Percentiles rank a stretch among this genome's conserved stretches.
These are phyloP conservation scores for Pterocles gutturalis DNA, from an alignment of 2,113 vertebrate species.

Conservation along the genomic window DNA sequence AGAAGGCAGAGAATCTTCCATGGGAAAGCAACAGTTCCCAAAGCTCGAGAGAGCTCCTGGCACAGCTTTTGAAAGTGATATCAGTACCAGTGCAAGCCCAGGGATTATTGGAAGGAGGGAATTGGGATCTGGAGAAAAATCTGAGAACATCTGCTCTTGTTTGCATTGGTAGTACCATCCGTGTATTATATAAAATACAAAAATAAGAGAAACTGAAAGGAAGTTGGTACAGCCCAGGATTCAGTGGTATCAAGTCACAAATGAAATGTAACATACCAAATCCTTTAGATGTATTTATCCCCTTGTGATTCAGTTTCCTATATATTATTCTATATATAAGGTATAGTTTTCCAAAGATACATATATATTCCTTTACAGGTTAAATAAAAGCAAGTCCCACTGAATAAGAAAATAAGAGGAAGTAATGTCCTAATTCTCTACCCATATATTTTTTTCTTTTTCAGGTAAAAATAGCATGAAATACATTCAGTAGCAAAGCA, in stretches of 20 bases:
- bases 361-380: slow-evolving; percentile 64
- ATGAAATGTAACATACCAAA: slow-evolving; percentile 51
- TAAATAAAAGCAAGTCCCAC: slow-evolving; percentile 70
- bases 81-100: neutral
- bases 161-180: slow-evolving; percentile 39
- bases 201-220: slow-evolving; percentile 72
- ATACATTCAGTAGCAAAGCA: slow-evolving; percentile 49
- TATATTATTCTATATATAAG: slow-evolving; percentile 69
- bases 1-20: neutral
- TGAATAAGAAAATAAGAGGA: slow-evolving; percentile 65
- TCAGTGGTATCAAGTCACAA: slow-evolving; percentile 47
- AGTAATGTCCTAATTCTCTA: slow-evolving; percentile 52
- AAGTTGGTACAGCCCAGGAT: slow-evolving; percentile 71
- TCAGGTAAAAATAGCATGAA: slow-evolving; percentile 58
- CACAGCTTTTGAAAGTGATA: neutral
- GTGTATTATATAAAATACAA: slow-evolving; percentile 70
- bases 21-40: neutral
- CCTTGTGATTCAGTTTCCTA: slow-evolving; percentile 52
- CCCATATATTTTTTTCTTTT: slow-evolving; percentile 16
- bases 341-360: slow-evolving; percentile 68
- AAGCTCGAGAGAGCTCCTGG: neutral
- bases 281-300: slow-evolving; percentile 61
- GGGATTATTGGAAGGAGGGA: neutral
- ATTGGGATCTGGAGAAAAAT: neutral
- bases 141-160: slow-evolving; percentile 8